Base-by-base conservation (phyloP, 1,140 invertebrate species). In the Nasonia giraulti region DNA sequence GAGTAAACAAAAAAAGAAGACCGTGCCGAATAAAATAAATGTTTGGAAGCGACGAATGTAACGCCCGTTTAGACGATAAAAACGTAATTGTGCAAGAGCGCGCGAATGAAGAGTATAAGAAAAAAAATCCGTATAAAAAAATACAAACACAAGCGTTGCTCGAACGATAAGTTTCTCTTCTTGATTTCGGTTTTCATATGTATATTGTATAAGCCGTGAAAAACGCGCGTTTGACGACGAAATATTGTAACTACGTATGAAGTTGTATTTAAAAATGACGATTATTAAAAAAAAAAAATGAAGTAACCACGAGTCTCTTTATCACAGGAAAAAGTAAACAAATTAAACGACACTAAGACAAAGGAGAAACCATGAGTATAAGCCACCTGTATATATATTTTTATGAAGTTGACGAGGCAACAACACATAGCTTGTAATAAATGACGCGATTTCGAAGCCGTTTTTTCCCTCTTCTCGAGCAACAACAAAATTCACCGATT, bases 401-500 rank as follows among this genome's bases (percentile, higher is more conserved):
- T 93, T 93, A 92, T 93, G 91, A 92, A 91, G 89, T 92, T 91
- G 90, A 92, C 91, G 89, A 92, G 89, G 89, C 90, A 91, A 90
- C 89, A 89, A 90, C 89, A 89, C 89, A 91, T 92, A 92, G 90
- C 90, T 92, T 92, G 90, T 91, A 91, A 92, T 90, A 91, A 79
- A 89, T 89, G 89, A 89, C 20, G 73, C 73, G 73, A 85, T 81
- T 81, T 85, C 74, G 84, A 85, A 81, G 76, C 71, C 74, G 74
- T 69, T 85, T 81, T 85, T 77, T 85, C 80, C 74, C 74, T 62
- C 31, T 78, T 81, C 55, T 66, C 31, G 23, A 62, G 33, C 44
- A 75, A 75, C 23, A 75, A 33, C 37, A 44, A 44, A 73, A 80
- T 47, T 62, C 44, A 82, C 62, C 27, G 11, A 82, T 71, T 85